A percentile compares a stretch with the other conserved stretches of the same genome.
These are phyloP conservation scores for Lapara coniferarum DNA, from an alignment of 2,888 invertebrate genomes.

Conservation along the genomic window DNA sequence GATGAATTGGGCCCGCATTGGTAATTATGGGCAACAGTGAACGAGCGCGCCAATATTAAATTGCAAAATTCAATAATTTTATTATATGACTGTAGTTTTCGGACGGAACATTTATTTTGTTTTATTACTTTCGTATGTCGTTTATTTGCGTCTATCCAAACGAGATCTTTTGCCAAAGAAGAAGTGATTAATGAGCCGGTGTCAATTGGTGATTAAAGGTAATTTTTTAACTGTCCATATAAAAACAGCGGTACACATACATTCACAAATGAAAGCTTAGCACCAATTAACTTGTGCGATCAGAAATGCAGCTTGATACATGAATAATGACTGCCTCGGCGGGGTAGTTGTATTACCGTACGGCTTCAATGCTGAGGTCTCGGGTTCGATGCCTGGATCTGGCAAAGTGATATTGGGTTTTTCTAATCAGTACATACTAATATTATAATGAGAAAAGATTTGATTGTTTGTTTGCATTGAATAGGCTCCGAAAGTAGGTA, in stretches of 20 bases:
- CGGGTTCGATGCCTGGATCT: no score
- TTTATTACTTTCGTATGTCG: conserved; percentile 1
- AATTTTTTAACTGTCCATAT: background rate
- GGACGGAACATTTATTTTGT: conserved; percentile 27
- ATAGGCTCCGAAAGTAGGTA: no score
- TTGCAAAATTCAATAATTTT: conserved; percentile 79
- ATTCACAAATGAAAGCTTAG: background rate
- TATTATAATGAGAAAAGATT: no score
- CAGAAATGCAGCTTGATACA: no score
- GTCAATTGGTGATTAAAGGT: background rate
- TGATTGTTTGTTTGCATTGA: no score
- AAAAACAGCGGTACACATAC: background rate
- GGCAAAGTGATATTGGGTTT: no score
- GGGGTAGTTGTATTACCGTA: no score
- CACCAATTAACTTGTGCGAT: no score
- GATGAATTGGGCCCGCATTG: conserved; percentile 81
- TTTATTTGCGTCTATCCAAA: conserved; percentile 1
- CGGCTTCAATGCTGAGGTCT: no score
- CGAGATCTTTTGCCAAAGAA: background rate
- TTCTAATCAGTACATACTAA: no score
- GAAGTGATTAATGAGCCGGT: background rate
- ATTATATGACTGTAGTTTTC: conserved; percentile 59
- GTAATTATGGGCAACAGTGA: conserved; percentile 78
- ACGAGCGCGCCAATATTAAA: conserved; percentile 72
- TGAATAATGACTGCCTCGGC: no score